These are phyloP conservation scores for Seladonia tumulorum DNA, from an alignment of 2,888 invertebrate species.

Conservation along the genomic window DNA sequence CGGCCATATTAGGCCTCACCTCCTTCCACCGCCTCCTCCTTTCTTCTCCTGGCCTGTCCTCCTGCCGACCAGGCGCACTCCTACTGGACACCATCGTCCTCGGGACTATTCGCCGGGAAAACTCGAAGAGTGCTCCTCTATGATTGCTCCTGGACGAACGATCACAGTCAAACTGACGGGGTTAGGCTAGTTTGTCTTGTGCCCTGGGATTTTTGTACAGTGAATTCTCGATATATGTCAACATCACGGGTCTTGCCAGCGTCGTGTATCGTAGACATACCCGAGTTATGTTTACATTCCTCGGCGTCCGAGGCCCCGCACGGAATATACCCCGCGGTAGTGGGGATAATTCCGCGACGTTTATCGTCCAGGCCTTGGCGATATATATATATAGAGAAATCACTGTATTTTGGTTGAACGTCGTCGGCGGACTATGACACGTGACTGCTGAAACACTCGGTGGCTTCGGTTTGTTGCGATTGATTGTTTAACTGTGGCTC, in stretches of 20 bases:
- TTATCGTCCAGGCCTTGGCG: too few relatives aligned
- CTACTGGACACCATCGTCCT: neutral
- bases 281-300: too few relatives aligned
- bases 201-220: neutral
- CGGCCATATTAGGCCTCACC: slow-evolving; percentile 80
- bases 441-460: neutral
- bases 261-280: too few relatives aligned
- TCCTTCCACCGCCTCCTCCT: slow-evolving; percentile 66
- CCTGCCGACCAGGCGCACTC: slow-evolving; percentile 23
- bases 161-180: neutral
- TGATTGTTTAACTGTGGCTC: neutral
- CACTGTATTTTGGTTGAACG: neutral
- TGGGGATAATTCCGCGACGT: too few relatives aligned
- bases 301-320: too few relatives aligned
- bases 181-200: neutral
- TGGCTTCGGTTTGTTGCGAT: neutral
- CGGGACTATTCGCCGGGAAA: neutral
- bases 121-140: neutral
- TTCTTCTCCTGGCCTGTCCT: slow-evolving; percentile 37
- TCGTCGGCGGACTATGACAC: neutral
- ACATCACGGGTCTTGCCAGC: too few relatives aligned
- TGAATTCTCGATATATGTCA: too few relatives aligned
- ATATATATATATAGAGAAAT: too few relatives aligned
- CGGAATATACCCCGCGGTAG: too few relatives aligned
- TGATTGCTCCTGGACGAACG: neutral